Evolutionary conservation across 1,140 invertebrate species (phyloP), one percentile per base, ranked within the genome.

Genomic region (Macrocentrus cingulum): DNA sequence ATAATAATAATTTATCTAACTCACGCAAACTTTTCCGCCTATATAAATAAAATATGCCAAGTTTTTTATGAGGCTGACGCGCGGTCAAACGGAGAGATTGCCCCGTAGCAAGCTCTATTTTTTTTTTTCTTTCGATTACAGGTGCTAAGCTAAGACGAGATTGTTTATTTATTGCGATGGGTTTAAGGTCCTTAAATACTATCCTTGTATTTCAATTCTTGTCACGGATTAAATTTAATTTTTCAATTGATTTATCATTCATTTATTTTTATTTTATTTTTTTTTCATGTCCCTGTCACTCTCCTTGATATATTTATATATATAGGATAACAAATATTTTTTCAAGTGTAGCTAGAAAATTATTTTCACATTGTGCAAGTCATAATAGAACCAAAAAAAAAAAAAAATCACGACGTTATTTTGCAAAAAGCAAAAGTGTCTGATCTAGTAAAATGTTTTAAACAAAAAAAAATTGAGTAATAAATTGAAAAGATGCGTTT

Each of bases 81-180:
- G 45, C 13, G 58, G 34, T 60, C 42, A 63, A 56, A 58, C 55
- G 51, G 23, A 58, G 53, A 58, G 53, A 58, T 58, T 61, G 56
- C 51, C 45, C 52, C 56, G 46, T 58, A 56, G 39, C 49, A 62
- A 59, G 56, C 52, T 62, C 52, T 59, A 62, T 51, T 50, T 56
- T 62, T 56, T 48, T 57, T 19, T 54, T 54, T 16, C 22, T 41
- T 48, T 49, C 25, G 60, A 62, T 59, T 62, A 59, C 56, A 62
- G 61, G 56, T 62, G 56, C 56, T 62, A 62, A 62, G 51, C 60
- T 62, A 62, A 61, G 45, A 62, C 44, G 55, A 62, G 51, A 55
- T 62, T 62, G 49, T 46, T 58, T 61, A 57, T 57, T 62, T 58
- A 62, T 62, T 58, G 60, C 60, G 54, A 62, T 62, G 60, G 56